Conservation (phyloP, 1,140 invertebrate genomes). For the Zaprionus ornatus region DNA sequence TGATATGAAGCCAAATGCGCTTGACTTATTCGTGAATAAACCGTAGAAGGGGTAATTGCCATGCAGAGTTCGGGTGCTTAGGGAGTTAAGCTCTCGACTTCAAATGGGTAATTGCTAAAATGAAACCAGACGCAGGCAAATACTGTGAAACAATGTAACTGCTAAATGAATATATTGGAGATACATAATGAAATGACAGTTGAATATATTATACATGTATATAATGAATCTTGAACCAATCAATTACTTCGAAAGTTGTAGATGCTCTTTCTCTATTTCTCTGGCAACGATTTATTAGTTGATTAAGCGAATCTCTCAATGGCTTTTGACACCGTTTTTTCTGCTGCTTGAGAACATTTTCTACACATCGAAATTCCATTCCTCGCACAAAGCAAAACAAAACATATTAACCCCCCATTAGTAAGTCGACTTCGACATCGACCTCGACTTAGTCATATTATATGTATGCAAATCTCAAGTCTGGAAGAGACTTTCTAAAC, state of each 20-base stretch:
- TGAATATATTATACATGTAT: too few species aligned
- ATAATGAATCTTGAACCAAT: too few species aligned
- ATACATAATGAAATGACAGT: too few species aligned
- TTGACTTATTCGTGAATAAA: constrained; percentile 45
- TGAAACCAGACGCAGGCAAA: background rate
- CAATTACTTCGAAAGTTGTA: constrained; percentile 10
- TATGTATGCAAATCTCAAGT: constrained; percentile 55
- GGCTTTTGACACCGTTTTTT: background rate
- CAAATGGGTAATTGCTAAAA: constrained; percentile 5
- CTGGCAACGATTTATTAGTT: background rate
- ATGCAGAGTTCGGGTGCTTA: constrained; percentile 6
- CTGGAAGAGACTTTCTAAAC: constrained; percentile 70
- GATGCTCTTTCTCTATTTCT: background rate
- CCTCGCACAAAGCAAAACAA: constrained; percentile 18
- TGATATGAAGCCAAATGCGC: constrained; percentile 44
- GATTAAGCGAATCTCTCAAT: background rate
- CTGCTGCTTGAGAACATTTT: constrained; percentile 11
- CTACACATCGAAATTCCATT: constrained; percentile 21
- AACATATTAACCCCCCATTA: constrained; percentile 45
- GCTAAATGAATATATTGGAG: too few species aligned
- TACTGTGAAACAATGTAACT: background rate
- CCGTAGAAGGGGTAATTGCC: constrained; percentile 28
- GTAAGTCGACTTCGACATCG: background rate
- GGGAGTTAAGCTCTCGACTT: constrained; percentile 11
- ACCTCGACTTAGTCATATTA: constrained; percentile 28